Percentiles rank a stretch among this genome's conserved stretches.
Evolutionary conservation across 2,888 invertebrate genomes (phyloP).

Genomic region (Labia minor): DNA sequence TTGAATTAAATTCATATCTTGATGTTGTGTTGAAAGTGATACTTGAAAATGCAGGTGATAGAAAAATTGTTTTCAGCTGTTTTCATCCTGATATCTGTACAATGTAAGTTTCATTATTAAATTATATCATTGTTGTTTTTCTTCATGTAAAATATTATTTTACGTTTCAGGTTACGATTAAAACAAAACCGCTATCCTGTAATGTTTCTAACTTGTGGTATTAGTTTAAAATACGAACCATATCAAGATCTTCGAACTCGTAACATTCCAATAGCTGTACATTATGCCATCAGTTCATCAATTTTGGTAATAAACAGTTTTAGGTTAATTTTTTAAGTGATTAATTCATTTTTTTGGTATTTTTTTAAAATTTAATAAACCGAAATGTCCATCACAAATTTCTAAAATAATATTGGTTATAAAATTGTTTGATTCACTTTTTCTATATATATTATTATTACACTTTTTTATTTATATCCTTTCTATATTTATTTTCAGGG

Average conservation of each 20-base stretch:
- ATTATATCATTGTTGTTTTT: slow-evolving; percentile 14
- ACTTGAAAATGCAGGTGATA: slow-evolving; percentile 60
- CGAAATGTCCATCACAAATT: background rate
- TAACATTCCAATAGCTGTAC: slow-evolving; percentile 68
- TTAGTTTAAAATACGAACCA: slow-evolving; percentile 57
- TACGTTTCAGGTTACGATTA: slow-evolving; percentile 51
- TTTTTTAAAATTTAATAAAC: background rate
- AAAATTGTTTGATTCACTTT: background rate
- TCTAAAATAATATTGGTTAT: background rate
- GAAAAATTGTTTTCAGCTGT: slow-evolving; percentile 85
- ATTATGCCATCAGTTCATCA: slow-evolving; percentile 69
- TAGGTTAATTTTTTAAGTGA: background rate
- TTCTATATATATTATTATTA: background rate
- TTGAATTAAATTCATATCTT: slow-evolving; percentile 85
- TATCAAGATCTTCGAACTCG: slow-evolving; percentile 78
- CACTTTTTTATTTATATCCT: too few species aligned
- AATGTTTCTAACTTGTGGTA: slow-evolving; percentile 81
- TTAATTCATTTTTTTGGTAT: too few species aligned
- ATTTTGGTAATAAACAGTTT: slow-evolving; percentile 51
- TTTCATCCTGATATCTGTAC: slow-evolving; percentile 95
- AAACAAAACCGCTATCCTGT: slow-evolving; percentile 98
- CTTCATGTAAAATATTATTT: background rate
- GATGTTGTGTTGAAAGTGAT: slow-evolving; percentile 79
- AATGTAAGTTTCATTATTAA: slow-evolving; percentile 51
- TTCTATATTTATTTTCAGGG: slow-evolving; percentile 48